Base-by-base conservation (phyloP, 2,797 vertebrate species). In the Staurois parvus region DNA sequence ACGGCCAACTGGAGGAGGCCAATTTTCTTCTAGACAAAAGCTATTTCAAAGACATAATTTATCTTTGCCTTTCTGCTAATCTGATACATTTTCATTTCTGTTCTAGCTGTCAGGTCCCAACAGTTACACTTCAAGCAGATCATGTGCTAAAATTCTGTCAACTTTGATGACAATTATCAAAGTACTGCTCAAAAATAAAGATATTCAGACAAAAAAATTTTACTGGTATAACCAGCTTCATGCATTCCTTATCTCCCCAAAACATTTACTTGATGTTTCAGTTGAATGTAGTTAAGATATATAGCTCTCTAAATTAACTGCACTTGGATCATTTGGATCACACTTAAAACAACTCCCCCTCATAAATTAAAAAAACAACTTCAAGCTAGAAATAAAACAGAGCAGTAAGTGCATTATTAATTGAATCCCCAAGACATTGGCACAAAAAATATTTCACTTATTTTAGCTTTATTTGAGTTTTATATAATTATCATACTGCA, bases 21-120 rank as follows among this genome's bases (percentile, higher is more conserved):
- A 72, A 45, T 69, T 81, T 76, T 72, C 40, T 72, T 64, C 15
- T 34, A 48, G 37, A 67, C 26, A 32, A 86, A 28, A 66, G 29
- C 32, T 26, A 28, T 56, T 69, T 84, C 66, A 76, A 59, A 76
- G 15, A 40, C 21, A 70, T 34, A 26, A 32, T 56, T 28, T 56
- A 26, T 29, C 74, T 67, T 37, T 56, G 64, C 5, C 62, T 11
- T 12, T 30, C 19, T 69, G 7, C 1, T 17, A 48, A 69, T 70
- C 30, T 52, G 29, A 69, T 24, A 7, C 42, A 30, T 56, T 13
- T 52, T 28, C 66, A 56, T 70, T 29, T 26, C 42, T 59, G 15
- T 56, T 56, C 66, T 48, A n/a, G 4, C n/a, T 26, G n/a, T 64
- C 62, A 17, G 42, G 17, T 59, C n/a, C 24, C 45, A 59, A 37